A percentile compares a stretch with the other conserved stretches of the same genome.
These are phyloP conservation scores for Lucilia sericata DNA, from an alignment of 1,140 invertebrate genomes.

Conservation along the genomic window DNA sequence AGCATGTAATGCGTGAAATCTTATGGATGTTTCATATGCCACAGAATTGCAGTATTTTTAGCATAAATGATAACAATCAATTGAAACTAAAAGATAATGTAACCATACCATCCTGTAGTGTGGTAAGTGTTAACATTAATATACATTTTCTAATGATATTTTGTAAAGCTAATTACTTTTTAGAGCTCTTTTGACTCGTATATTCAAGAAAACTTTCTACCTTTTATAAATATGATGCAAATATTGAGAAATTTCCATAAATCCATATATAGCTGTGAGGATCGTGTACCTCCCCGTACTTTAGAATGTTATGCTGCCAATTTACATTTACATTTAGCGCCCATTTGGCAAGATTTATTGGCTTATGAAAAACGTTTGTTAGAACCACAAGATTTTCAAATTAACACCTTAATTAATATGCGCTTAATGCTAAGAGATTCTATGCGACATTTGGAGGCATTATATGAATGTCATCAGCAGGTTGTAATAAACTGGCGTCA, in stretches of 20 bases:
- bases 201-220: constrained; percentile 41
- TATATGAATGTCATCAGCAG: constrained; percentile 46
- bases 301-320: constrained; percentile 55
- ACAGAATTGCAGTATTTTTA: constrained; percentile 58
- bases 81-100: constrained; percentile 53
- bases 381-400: constrained; percentile 36
- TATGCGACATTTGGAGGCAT: constrained; percentile 48
- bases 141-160: too few species aligned
- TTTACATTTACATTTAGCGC: constrained; percentile 55
- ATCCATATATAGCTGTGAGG: constrained; percentile 48
- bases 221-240: constrained; percentile 49
- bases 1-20: constrained; percentile 59
- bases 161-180: background rate
- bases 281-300: constrained; percentile 37
- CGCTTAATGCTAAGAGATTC: constrained; percentile 47
- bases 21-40: constrained; percentile 63
- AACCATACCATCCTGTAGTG: constrained; percentile 53
- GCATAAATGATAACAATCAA: constrained; percentile 46
- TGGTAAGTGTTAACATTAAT: constrained; percentile 49
- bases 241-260: constrained; percentile 54
- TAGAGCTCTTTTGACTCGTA: constrained; percentile 43
- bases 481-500: constrained; percentile 31
- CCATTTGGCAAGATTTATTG: constrained; percentile 52
- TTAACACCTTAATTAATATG: constrained; percentile 51
- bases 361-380: constrained; percentile 52